These are phyloP conservation scores for Formicarius rufipectus DNA, from an alignment of 2,113 vertebrate species.

Conservation along the genomic window DNA sequence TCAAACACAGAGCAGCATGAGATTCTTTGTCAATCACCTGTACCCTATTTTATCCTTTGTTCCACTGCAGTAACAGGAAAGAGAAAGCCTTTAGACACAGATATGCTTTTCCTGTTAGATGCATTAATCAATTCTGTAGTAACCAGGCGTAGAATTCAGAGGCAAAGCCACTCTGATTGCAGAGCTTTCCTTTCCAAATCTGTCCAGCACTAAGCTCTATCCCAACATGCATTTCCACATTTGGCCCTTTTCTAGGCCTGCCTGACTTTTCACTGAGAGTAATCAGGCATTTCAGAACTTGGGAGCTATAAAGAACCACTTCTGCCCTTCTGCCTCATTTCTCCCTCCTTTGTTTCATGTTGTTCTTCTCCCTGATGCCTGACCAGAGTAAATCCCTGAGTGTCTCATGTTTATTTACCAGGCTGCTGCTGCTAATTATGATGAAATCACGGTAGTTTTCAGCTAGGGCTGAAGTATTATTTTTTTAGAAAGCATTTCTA, in stretches of 20 bases:
- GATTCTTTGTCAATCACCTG: background rate
- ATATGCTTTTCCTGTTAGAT: background rate
- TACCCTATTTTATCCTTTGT: background rate
- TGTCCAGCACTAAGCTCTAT: background rate
- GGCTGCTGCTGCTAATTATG: background rate
- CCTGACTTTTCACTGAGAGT: background rate
- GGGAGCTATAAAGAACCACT: background rate
- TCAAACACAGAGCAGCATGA: background rate
- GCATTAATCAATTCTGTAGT: background rate
- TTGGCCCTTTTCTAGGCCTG: background rate
- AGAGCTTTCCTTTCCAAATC: background rate
- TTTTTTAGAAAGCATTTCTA: background rate
- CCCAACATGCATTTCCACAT: background rate
- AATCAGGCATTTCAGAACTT: background rate
- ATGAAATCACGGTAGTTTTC: conserved; percentile 27
- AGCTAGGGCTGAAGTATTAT: background rate
- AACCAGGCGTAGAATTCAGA: background rate
- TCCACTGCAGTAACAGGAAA: background rate
- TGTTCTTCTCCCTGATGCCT: background rate
- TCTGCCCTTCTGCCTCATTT: background rate
- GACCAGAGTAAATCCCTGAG: background rate
- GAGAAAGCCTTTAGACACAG: background rate
- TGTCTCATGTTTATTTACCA: background rate
- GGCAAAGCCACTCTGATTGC: background rate
- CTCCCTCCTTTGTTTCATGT: background rate